Percentiles rank a stretch among this genome's conserved stretches.
Evolutionary conservation across 1,140 invertebrate species (phyloP).

Genomic region (Nylanderia fulva): DNA sequence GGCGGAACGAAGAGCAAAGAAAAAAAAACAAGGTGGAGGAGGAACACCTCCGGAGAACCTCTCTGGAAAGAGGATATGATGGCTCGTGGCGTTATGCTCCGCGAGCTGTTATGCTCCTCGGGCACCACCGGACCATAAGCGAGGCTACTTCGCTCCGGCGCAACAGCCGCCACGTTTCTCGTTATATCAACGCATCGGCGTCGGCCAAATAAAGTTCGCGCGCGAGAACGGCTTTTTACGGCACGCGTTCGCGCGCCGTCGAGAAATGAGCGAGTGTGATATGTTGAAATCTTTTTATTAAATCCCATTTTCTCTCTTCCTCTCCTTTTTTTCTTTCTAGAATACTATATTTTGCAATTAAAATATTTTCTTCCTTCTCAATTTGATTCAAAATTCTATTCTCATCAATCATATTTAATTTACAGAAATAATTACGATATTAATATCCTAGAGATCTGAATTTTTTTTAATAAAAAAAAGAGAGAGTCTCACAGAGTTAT

Average conservation of each 20-base stretch:
- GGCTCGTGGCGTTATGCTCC: conserved; percentile 86
- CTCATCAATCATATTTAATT: not conserved
- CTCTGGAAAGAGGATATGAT: conserved; percentile 85
- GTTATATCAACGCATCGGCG: conserved; percentile 85
- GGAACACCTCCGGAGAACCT: conserved; percentile 72
- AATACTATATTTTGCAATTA: not conserved
- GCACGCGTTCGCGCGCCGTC: conserved; percentile 3
- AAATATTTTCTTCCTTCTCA: not conserved
- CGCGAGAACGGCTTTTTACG: conserved; percentile 46
- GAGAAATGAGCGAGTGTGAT: not conserved
- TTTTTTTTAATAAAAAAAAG: too few relatives aligned
- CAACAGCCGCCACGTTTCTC: conserved; percentile 81
- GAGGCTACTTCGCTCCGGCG: conserved; percentile 83
- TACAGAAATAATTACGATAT: not conserved
- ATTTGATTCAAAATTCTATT: not conserved
- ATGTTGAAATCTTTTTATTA: not conserved
- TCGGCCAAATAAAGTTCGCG: conserved; percentile 72
- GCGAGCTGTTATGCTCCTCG: conserved; percentile 85
- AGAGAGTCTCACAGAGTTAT: not conserved
- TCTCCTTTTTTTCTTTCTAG: not conserved
- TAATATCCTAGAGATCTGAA: not conserved
- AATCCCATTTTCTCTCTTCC: not conserved
- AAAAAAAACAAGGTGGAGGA: conserved; percentile 35
- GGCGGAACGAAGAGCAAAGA: conserved; percentile 52
- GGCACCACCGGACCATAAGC: conserved; percentile 85